phyloP scores from a whole-genome alignment of 2,797 vertebrate species.

The Heteromormyrus szaboi region DNA sequence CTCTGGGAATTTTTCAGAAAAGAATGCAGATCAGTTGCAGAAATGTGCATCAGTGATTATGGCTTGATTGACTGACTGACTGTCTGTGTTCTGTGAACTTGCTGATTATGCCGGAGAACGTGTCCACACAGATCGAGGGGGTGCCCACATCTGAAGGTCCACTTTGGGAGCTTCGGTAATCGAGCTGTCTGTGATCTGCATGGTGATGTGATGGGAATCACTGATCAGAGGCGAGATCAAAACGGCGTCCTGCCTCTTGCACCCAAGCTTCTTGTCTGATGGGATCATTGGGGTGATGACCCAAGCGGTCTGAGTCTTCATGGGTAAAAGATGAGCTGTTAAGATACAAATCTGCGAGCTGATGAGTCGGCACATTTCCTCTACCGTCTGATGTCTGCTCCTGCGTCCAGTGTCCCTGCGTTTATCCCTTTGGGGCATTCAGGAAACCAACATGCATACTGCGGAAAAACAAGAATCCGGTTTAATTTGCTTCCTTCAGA shows the following conservation, averaged over 20 bases:
- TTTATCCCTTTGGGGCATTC: not conserved
- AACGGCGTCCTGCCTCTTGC: conserved; percentile 52
- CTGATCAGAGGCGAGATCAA: conserved; percentile 73
- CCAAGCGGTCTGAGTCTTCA: conserved; percentile 65
- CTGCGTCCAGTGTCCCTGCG: not conserved
- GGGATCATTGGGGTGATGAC: conserved; percentile 67
- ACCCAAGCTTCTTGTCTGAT: conserved; percentile 46
- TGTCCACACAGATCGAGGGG: not conserved
- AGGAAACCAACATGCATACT: not conserved
- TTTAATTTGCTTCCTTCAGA: not conserved
- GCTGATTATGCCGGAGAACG: not conserved
- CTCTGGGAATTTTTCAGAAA: not conserved
- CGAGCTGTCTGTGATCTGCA: not conserved
- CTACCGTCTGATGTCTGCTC: not conserved
- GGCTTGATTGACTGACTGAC: not conserved
- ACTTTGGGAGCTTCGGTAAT: conserved; percentile 48
- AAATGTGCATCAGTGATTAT: not conserved
- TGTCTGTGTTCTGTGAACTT: not conserved
- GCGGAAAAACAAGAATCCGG: not conserved
- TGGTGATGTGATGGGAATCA: conserved; percentile 31
- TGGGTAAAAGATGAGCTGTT: conserved; percentile 47
- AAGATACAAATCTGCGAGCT: conserved; percentile 39
- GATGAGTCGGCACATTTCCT: conserved; percentile 32
- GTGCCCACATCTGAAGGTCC: not conserved
- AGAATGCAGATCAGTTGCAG: not conserved